Base-by-base conservation (phyloP, 2,888 invertebrate genomes). In the Caenorhabditis macrosperma region DNA sequence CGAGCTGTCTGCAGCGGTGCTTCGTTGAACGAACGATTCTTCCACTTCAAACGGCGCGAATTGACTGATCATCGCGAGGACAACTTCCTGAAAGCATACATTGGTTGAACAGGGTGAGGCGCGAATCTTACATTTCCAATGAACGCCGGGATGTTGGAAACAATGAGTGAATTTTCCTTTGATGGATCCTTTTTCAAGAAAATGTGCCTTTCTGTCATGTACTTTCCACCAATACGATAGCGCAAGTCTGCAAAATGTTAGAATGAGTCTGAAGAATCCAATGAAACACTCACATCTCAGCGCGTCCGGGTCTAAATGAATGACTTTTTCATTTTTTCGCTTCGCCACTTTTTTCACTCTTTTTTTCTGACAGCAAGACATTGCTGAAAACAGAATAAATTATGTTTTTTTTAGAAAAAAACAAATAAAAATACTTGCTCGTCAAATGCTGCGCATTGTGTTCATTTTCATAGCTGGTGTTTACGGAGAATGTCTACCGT, bases 71-170 rank as follows among this genome's bases (percentile, higher is more conserved):
- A 83, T 75, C 3, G 63, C 50, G 10, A 67, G 54, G 20, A 81
- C 68, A 1, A 81, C 66, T 17, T 74, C 77, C 82, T 82, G 17
- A 66, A 80, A 66, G 17, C 28, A 4, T 1, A 24, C 17, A 28
- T n/a, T n/a, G n/a, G 7, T 1, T 15, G 46, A 54, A 26, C 35
- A 44, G 2, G 22, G 46, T 24, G 0, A n/a, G 60, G n/a, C 41
- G 9, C n/a, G 55, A 46, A 9, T 3, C 66, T 48, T 28, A 82
- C 82, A 33, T 80, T 76, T 57, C 77, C 74, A 1, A 83, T 30
- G 57, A 75, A 81, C 0, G 83, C 57, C 4, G 83, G 83, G 74
- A 83, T 68, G 50, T 83, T 83, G 4, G 78, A 61, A 2, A 83
- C 74, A 38, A 83, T 79, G 15, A 83, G 15, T 0, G 81, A 68